Percentiles rank a stretch among this genome's conserved stretches.
Conservation (phyloP, 2,113 vertebrate genomes). For the Lontra canadensis region DNA sequence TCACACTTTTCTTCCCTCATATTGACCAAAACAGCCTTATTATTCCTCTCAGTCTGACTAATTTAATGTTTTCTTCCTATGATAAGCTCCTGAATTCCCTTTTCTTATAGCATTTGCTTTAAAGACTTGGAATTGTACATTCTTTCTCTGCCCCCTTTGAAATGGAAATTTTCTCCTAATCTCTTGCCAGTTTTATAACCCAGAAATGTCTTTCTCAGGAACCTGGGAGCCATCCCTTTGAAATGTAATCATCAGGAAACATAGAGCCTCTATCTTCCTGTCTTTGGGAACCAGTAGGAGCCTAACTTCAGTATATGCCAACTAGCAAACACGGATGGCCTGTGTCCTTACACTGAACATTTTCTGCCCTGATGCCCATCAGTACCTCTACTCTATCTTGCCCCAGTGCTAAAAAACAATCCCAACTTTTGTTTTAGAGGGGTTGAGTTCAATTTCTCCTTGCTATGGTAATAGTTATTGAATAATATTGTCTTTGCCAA, state of each 20-base stretch:
- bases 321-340: neutral
- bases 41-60: neutral
- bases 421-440: neutral
- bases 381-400: neutral
- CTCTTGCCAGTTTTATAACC: neutral
- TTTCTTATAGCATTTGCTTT: neutral
- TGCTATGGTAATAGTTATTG: neutral
- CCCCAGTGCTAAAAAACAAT: neutral
- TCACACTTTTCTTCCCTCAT: neutral
- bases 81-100: neutral
- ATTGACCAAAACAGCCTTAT: neutral
- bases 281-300: neutral
- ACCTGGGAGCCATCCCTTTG: neutral
- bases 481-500: neutral
- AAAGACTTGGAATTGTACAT: neutral
- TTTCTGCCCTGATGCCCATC: neutral
- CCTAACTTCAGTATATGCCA: neutral
- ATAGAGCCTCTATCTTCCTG: neutral
- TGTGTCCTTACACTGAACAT: neutral
- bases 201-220: neutral
- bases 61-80: neutral
- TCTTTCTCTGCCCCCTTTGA: neutral
- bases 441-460: neutral
- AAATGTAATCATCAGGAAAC: neutral
- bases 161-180: neutral